Conservation (phyloP, 1,140 invertebrate species). For the Drosophila willistoni region DNA sequence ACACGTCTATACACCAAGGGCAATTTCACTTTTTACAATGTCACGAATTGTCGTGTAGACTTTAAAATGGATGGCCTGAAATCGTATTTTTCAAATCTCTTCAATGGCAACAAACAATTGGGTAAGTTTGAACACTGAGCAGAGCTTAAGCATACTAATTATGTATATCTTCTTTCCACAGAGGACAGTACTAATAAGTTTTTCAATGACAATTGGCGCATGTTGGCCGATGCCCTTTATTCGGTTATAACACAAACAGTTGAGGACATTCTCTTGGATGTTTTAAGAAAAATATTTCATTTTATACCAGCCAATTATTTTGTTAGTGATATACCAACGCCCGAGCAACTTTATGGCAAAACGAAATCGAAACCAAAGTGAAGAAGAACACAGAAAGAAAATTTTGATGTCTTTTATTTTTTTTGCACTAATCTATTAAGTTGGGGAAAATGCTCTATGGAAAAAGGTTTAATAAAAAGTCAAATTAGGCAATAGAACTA, state of each 20-base stretch:
- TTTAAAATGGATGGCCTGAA: constrained; percentile 78
- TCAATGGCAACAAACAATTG: constrained; percentile 79
- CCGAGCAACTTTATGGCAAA: constrained; percentile 74
- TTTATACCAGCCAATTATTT: constrained; percentile 87
- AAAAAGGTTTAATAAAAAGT: constrained; percentile 16
- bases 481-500: too few species aligned
- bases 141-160: background rate
- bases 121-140: constrained; percentile 42
- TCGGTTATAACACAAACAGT: constrained; percentile 87
- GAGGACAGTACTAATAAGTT: constrained; percentile 89
- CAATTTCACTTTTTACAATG: constrained; percentile 86
- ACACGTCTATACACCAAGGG: constrained; percentile 86
- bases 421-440: background rate
- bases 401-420: background rate
- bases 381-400: constrained; percentile 8
- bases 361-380: constrained; percentile 46
- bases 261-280: constrained; percentile 87
- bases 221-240: constrained; percentile 86
- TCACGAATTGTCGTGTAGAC: constrained; percentile 83
- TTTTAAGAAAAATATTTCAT: constrained; percentile 87
- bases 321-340: constrained; percentile 85
- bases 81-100: constrained; percentile 77
- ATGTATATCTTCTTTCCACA: constrained; percentile 55
- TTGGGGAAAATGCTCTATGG: constrained; percentile 24
- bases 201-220: constrained; percentile 88